Evolutionary conservation across 2,888 invertebrate genomes (phyloP), one percentile per base, ranked within the genome.

Genomic region (Rhopalosiphum nymphaeae): DNA sequence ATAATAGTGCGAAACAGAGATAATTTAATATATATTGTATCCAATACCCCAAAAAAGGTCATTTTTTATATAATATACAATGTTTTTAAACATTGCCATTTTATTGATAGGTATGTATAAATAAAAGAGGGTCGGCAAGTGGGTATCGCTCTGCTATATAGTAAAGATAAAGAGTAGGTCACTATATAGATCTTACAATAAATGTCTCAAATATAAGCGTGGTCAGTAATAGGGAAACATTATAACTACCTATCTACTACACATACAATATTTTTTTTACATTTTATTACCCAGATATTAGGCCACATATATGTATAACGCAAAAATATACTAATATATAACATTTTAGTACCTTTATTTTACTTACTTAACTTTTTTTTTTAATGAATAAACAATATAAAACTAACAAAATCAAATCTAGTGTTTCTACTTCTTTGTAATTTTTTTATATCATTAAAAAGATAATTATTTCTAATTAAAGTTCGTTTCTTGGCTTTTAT

Each of bases 41-140:
- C 46, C 46, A 85, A 91, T 91, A 86, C 25, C 44, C 16, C 44
- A 9, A 86, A 91, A 85, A 86, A 57, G 57, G 57, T 57, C 56
- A 25, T 44, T 44, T 29, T 29, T 91, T 85, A 44, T 42, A 56
- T n/a, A 36, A n/a, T 42, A 25, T 46, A 44, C 25, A 36, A 49
- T 67, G n/a, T 53, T 53, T 26, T 67, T 4, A n/a, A n/a, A 67
- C 13, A 67, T 13, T n/a, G n/a, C n/a, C 67, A n/a, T 78, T 78
- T 36, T 0, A 2, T 78, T 78, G 16, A 13, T 67, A n/a, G n/a
- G n/a, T 67, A 67, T 67, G 67, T 13, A 78, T 36, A n/a, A n/a
- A n/a, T n/a, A n/a, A n/a, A n/a, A n/a, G n/a, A n/a, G n/a, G n/a
- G n/a, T n/a, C n/a, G n/a, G n/a, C n/a, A n/a, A n/a, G n/a, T n/a